Conservation (phyloP, 2,113 vertebrate species). For the Hyla sarda region DNA sequence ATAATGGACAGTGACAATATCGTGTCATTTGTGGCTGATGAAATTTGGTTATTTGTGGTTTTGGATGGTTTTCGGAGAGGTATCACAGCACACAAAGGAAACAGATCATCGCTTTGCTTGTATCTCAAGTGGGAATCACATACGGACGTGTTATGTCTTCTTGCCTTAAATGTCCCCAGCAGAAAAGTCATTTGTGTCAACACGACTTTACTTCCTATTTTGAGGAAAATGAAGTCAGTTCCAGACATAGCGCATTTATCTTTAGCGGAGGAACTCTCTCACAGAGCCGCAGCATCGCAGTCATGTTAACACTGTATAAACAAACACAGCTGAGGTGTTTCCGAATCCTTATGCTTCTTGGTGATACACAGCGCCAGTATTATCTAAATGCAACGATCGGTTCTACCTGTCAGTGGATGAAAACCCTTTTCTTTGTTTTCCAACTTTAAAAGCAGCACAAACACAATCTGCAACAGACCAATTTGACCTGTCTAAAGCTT, state of each 20-base stretch:
- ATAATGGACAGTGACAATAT: too few relatives aligned
- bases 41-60: too few relatives aligned
- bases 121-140: background rate
- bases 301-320: background rate
- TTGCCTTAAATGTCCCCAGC: background rate
- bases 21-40: too few relatives aligned
- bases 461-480: too few relatives aligned
- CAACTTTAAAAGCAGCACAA: too few relatives aligned
- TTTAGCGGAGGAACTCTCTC: background rate
- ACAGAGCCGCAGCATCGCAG: background rate
- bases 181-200: background rate
- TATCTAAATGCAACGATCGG: background rate
- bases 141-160: background rate
- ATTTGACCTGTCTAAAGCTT: too few relatives aligned
- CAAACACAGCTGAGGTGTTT: background rate
- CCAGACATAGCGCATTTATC: background rate
- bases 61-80: too few relatives aligned
- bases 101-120: too few relatives aligned
- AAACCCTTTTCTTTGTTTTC: too few relatives aligned
- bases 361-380: background rate
- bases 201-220: background rate
- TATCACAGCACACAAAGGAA: too few relatives aligned
- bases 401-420: too few relatives aligned
- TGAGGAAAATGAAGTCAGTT: background rate
- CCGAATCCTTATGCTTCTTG: background rate